phyloP scores from a whole-genome alignment of 2,797 vertebrate genomes.

The Myotis findleyi region DNA sequence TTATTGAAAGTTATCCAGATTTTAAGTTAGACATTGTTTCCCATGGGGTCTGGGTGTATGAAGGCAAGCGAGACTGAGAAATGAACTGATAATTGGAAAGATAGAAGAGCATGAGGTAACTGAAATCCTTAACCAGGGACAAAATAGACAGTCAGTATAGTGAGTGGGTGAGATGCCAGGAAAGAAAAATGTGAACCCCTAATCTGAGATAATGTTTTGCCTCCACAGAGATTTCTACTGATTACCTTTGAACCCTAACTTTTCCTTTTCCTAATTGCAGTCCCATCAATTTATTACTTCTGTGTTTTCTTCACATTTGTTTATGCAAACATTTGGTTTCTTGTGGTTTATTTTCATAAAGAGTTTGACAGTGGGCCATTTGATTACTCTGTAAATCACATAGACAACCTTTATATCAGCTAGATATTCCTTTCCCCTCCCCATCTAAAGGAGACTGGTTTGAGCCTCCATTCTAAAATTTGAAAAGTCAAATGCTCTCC shows the following conservation, averaged over 20 bases:
- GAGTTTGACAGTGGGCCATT: not conserved
- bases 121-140: not conserved
- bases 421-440: not conserved
- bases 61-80: not conserved
- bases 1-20: not conserved
- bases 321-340: not conserved
- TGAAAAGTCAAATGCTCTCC: not conserved
- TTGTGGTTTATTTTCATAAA: not conserved
- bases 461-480: not conserved
- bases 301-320: not conserved
- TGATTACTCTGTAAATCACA: not conserved
- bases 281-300: not conserved
- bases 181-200: not conserved
- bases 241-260: not conserved
- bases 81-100: not conserved
- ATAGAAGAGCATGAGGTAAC: not conserved
- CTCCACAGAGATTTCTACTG: not conserved
- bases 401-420: not conserved
- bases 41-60: not conserved
- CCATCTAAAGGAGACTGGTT: not conserved
- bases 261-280: not conserved
- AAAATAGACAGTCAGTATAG: not conserved
- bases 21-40: not conserved
- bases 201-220: no score
- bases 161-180: not conserved